Base-by-base conservation (phyloP, 2,113 vertebrate species). In the Poecile atricapillus region DNA sequence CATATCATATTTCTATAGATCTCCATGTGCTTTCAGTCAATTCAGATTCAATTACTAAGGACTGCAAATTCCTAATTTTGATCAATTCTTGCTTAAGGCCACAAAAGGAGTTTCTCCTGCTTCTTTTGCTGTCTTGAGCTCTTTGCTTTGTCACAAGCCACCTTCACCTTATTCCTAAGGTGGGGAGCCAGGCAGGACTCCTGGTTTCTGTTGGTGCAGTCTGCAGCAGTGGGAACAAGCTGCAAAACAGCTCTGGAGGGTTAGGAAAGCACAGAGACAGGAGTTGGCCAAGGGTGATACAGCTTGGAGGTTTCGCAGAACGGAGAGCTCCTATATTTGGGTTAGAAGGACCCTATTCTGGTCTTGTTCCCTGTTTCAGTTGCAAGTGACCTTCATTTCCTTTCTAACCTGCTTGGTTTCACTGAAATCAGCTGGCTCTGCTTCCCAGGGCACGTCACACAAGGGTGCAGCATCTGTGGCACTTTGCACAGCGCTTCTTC, bases 391-490 rank as follows among this genome's bases (percentile, higher is more conserved):
- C 50, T 62, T 85, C 44, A 23, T 67, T 85, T 91, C 90, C 58
- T 56, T 83, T 93, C 77, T 81, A 55, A 76, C 59, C 90, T 50
- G 92, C 53, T 62, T 70, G 89, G 59, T 94, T 93, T 93, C 39
- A 52, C n/a, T 63, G 82, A 89, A 67, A 81, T 91, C 77, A 10
- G 89, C 68, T 73, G 3, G 2, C 44, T 76, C 87, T 53, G 46
- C 63, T 39, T 25, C 68, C 58, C 55, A 5, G 64, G 73, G 19
- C 28, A 41, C 4, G 59, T 99, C 98, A 99, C 97, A 98, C 95
- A 14, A 99, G 82, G 9, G 97, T 97, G 80, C 98, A 99, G 95
- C 98, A 98, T 33, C 95, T 67, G 83, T 95, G 95, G 94, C 98
- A 98, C 59, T 92, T 83, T 1, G 68, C 86, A 69, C 98, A 98